A percentile compares a stretch with the other conserved stretches of the same genome.
These are phyloP conservation scores for Valencia hispanica DNA, from an alignment of 2,797 vertebrate genomes.

Conservation along the genomic window DNA sequence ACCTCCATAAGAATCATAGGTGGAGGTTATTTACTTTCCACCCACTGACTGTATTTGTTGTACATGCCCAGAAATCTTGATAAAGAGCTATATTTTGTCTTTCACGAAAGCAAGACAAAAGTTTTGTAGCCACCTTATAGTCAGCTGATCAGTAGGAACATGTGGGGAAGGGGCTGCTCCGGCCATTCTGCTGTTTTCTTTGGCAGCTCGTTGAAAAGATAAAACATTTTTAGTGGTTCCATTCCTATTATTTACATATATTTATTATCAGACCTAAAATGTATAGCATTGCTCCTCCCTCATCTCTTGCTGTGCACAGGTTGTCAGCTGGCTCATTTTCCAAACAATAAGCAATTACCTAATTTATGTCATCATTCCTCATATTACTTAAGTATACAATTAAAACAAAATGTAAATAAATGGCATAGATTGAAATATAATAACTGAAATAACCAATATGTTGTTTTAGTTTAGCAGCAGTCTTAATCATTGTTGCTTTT, in stretches of 20 bases:
- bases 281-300: background rate
- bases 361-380: background rate
- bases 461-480: background rate
- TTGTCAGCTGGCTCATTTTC: background rate
- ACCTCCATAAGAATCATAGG: background rate
- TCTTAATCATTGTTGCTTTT: background rate
- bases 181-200: too few relatives aligned
- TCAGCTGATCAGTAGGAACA: background rate
- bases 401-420: background rate
- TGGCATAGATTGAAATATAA: background rate
- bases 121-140: background rate
- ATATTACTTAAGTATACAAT: background rate
- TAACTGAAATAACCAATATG: background rate
- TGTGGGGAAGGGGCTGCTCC: background rate
- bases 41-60: background rate
- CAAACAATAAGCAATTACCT: background rate
- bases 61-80: background rate
- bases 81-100: background rate
- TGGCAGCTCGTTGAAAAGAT: too few relatives aligned
- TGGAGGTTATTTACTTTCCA: background rate
- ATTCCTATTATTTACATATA: too few relatives aligned
- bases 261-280: background rate
- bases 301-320: background rate
- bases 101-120: background rate
- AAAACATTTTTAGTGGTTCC: too few relatives aligned